Percentiles rank a stretch among this genome's conserved stretches.
Conservation (phyloP, 2,113 vertebrate species). For the Acanthisitta chloris region DNA sequence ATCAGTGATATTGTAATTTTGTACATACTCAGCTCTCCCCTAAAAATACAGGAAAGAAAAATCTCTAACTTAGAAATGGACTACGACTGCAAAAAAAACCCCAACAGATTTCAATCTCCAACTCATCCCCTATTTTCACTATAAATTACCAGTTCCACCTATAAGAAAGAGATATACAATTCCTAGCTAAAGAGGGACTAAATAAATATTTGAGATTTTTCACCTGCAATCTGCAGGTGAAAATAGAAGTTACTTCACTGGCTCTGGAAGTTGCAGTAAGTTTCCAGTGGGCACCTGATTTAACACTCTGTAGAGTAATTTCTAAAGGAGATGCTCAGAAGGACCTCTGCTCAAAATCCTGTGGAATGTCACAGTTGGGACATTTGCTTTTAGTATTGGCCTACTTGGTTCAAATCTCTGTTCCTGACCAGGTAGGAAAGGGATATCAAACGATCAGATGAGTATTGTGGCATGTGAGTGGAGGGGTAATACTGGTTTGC, state of each 20-base stretch:
- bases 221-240: background rate
- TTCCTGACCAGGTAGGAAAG: background rate
- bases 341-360: background rate
- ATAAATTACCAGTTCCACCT: background rate
- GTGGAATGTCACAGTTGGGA: accelerated
- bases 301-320: background rate
- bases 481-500: background rate
- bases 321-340: background rate
- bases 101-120: background rate
- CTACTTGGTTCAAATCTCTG: background rate
- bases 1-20: too few relatives aligned
- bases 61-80: background rate
- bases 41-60: background rate
- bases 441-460: background rate
- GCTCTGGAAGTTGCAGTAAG: background rate
- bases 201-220: background rate
- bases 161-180: background rate
- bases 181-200: background rate
- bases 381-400: background rate
- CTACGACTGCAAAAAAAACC: background rate
- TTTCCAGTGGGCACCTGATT: background rate
- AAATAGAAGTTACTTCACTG: background rate
- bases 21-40: background rate
- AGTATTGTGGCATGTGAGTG: background rate
- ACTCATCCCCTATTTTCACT: background rate